Evolutionary conservation across 2,113 vertebrate genomes (phyloP).

Genomic region (Pomatorhinus ruficollis): DNA sequence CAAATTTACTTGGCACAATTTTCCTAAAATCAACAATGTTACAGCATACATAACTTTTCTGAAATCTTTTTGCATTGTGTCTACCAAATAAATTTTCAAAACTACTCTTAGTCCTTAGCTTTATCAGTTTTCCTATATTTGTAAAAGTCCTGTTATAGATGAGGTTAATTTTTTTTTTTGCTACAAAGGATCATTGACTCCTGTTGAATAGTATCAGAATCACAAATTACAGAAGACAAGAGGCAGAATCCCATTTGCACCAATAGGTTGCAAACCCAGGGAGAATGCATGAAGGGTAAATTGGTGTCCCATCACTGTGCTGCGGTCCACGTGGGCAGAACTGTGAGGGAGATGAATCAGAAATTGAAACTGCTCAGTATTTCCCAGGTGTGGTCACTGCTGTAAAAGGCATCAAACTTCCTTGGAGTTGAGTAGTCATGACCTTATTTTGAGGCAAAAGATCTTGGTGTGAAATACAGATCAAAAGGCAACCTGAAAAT

Average conservation of each 20-base stretch:
- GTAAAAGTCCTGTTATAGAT: neutral
- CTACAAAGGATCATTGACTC: neutral
- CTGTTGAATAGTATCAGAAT: neutral
- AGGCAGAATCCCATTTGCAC: neutral
- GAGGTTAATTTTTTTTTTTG: neutral
- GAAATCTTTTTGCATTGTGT: neutral
- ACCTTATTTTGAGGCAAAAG: neutral
- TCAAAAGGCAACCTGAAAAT: neutral
- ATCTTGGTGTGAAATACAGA: neutral
- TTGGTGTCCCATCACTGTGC: neutral
- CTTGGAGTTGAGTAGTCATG: neutral
- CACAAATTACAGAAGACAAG: neutral
- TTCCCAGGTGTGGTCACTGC: neutral
- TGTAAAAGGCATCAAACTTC: neutral
- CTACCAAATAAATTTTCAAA: neutral
- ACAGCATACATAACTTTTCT: neutral
- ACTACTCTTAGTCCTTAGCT: neutral
- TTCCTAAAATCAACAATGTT: neutral
- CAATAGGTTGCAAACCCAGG: neutral
- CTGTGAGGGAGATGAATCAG: neutral
- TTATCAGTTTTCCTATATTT: neutral
- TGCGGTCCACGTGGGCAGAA: neutral
- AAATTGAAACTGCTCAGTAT: neutral
- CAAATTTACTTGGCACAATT: neutral
- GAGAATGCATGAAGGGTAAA: neutral